phyloP scores from a whole-genome alignment of 2,888 invertebrate species.

The Hesperia comma region DNA sequence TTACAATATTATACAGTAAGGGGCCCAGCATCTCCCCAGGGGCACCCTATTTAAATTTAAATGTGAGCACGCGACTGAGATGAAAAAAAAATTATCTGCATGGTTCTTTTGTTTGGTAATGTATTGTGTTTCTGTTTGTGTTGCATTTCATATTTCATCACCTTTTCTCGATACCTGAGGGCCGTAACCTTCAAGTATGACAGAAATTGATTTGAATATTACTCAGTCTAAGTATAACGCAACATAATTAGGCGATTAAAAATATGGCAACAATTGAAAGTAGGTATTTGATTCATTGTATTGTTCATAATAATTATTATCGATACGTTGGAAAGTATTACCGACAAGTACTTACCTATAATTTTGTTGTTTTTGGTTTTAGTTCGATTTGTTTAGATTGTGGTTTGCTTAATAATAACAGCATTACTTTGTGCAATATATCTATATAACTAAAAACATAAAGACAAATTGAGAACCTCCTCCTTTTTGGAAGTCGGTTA shows the following conservation, averaged over 20 bases:
- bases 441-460: too few relatives aligned
- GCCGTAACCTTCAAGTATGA: not conserved
- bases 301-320: too few relatives aligned
- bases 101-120: slow-evolving; percentile 37
- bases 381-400: too few relatives aligned
- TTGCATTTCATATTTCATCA: slow-evolving; percentile 56
- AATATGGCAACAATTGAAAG: not conserved
- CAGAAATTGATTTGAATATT: slow-evolving; percentile 3
- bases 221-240: not conserved
- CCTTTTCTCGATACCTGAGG: slow-evolving; percentile 44
- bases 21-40: slow-evolving; percentile 36
- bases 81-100: slow-evolving; percentile 48
- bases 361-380: too few relatives aligned
- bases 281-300: not conserved
- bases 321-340: not conserved
- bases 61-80: slow-evolving; percentile 50
- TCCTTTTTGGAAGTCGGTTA: too few relatives aligned
- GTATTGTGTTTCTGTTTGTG: slow-evolving; percentile 45
- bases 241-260: too few relatives aligned
- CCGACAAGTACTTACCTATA: too few relatives aligned
- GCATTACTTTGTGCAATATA: too few relatives aligned
- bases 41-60: slow-evolving; percentile 40
- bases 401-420: too few relatives aligned
- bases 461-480: too few relatives aligned
- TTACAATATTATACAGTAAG: slow-evolving; percentile 32